Evolutionary conservation across 2,888 invertebrate genomes (phyloP), one percentile per base, ranked within the genome.

Genomic region (Merodon equestris): DNA sequence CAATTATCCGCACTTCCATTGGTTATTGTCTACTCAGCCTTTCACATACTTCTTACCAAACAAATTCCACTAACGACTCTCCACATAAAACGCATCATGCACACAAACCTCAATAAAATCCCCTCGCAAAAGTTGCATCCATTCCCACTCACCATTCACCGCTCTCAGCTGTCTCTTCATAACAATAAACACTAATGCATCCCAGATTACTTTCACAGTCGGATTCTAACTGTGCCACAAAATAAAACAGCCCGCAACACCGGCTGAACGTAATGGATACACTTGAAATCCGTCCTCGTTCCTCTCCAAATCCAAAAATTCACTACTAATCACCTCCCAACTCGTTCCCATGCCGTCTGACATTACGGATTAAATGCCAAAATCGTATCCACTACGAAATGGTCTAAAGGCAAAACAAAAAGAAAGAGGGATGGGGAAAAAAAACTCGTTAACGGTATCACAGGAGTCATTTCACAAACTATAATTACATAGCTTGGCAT

Each of bases 401-500:
- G n/a, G n/a, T n/a, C n/a, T 14, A 12, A 1, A 14, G 7, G 7
- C 19, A 9, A 38, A 44, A 56, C 3, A 47, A 57, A 36, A 14
- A 44, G 19, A 47, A 50, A 64, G 64, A 44, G 68, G 17, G 61
- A 67, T 66, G 61, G 51, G 61, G 73, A 61, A 63, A 40, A 44
- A n/a, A 67, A n/a, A 17, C 45, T 58, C 63, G 73, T 73, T 63
- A 74, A 74, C 44, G 57, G 7, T 45, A 68, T 73, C 57, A 70
- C 51, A 60, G 77, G 51, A 17, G 34, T 1, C n/a, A 57, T 63
- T 79, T 74, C 40, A 42, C 38, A 27, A 68, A 74, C 74, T 74
- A 60, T 58, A 74, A 79, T 79, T 74, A 74, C 38, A 64, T 27
- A 53, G 15, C 50, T 63, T 74, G 79, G 79, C 68, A 74, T 64